Percentiles rank a stretch among this genome's conserved stretches.
phyloP scores from a whole-genome alignment of 1,140 invertebrate species.

The Zaprionus kolodkinae region DNA sequence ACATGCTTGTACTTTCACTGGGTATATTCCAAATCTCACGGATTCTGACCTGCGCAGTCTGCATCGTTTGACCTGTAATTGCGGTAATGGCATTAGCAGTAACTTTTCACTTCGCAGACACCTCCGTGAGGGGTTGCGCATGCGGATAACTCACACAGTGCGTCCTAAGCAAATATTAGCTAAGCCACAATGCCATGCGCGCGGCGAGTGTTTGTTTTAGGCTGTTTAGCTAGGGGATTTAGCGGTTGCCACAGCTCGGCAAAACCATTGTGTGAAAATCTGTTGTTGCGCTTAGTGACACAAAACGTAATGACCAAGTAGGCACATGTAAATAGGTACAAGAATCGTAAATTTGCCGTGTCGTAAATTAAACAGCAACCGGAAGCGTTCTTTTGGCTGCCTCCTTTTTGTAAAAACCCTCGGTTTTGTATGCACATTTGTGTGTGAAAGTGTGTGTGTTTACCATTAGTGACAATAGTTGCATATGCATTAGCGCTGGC shows the following conservation, averaged over 20 bases:
- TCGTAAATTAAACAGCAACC: constrained; percentile 44
- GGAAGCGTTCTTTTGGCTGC: constrained; percentile 30
- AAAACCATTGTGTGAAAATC: constrained; percentile 73
- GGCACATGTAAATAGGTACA: constrained; percentile 68
- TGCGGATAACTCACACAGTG: constrained; percentile 51
- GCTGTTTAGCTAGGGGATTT: constrained; percentile 64
- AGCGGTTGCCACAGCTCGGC: constrained; percentile 12
- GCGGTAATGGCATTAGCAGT: constrained; percentile 62
- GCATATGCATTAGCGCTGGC: not conserved
- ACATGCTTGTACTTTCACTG: not conserved
- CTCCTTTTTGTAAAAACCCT: constrained; percentile 2
- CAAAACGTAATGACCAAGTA: constrained; percentile 64
- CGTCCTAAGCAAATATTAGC: constrained; percentile 74
- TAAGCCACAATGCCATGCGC: constrained; percentile 31
- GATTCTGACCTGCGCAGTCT: not conserved
- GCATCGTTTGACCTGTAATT: constrained; percentile 20
- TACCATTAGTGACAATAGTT: not conserved
- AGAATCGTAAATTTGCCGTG: constrained; percentile 32
- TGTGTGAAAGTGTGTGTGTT: not conserved
- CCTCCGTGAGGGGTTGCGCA: constrained; percentile 59
- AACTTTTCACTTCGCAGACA: constrained; percentile 53
- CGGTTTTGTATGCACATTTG: not conserved
- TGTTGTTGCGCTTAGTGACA: constrained; percentile 61
- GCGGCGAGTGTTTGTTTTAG: constrained; percentile 54
- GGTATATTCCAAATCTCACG: constrained; percentile 9